Evolutionary conservation across 2,888 invertebrate species (phyloP).

Genomic region (Polyploca ridens): DNA sequence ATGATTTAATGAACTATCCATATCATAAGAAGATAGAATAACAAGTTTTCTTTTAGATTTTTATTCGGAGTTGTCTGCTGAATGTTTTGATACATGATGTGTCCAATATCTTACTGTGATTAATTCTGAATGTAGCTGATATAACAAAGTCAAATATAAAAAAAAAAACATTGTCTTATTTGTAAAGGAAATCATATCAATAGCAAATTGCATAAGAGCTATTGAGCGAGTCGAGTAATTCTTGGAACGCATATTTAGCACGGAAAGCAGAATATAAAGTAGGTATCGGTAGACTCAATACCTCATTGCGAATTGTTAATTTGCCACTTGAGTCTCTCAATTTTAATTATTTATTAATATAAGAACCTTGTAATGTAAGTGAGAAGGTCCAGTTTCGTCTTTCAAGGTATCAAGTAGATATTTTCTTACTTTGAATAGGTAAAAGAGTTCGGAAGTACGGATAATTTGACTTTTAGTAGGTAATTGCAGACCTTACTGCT

Average conservation of each 20-base stretch:
- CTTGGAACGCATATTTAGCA: constrained; percentile 32
- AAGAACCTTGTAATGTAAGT: neutral
- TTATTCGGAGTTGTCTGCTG: too few relatives aligned
- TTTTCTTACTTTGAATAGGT: neutral
- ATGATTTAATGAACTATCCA: too few relatives aligned
- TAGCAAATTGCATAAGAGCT: constrained; percentile 20
- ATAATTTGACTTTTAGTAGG: neutral
- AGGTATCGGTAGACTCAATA: constrained; percentile 22
- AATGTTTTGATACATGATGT: too few relatives aligned
- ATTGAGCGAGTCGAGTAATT: constrained; percentile 26
- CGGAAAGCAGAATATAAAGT: constrained; percentile 36
- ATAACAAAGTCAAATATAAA: too few relatives aligned
- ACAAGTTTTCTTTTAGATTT: too few relatives aligned
- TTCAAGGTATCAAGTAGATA: neutral
- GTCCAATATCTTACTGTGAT: too few relatives aligned
- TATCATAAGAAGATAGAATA: too few relatives aligned
- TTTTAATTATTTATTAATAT: neutral
- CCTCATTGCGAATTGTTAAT: neutral
- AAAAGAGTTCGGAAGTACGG: neutral
- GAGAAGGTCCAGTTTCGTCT: too few relatives aligned
- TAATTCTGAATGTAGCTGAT: too few relatives aligned
- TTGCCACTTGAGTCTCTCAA: neutral
- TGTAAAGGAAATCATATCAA: neutral
- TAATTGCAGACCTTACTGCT: neutral
- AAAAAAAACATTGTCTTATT: too few relatives aligned